A percentile compares a stretch with the other conserved stretches of the same genome.
phyloP scores from a whole-genome alignment of 2,797 vertebrate species.

The Salarias fasciatus region DNA sequence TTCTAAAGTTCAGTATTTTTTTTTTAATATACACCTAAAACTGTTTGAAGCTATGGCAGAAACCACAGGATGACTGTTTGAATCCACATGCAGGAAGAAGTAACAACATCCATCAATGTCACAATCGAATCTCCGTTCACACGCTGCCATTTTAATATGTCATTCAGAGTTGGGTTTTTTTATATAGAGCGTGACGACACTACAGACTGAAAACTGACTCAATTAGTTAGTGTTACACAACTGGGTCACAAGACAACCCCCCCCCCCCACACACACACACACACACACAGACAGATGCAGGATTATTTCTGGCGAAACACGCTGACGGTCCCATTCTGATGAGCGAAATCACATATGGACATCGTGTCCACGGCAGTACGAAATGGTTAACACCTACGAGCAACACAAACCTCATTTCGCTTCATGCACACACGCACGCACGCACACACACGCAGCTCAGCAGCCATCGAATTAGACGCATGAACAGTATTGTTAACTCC shows the following conservation, averaged over 20 bases:
- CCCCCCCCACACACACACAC: conserved; percentile 10
- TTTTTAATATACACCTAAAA: not conserved
- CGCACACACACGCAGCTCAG: conserved; percentile 47
- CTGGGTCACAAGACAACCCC: conserved; percentile 37
- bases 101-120: not conserved
- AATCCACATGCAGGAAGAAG: conserved; percentile 8
- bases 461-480: conserved; percentile 66
- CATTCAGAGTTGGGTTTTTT: not conserved
- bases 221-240: conserved; percentile 20
- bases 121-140: conserved; percentile 15
- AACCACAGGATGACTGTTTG: not conserved
- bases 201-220: conserved; percentile 3
- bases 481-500: conserved; percentile 69
- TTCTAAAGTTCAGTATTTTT: not conserved
- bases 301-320: conserved; percentile 11
- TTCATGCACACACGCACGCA: conserved; percentile 26
- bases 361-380: conserved; percentile 28
- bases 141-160: conserved; percentile 51
- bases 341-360: conserved; percentile 35
- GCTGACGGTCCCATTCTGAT: not conserved
- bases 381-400: conserved; percentile 59
- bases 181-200: conserved; percentile 14
- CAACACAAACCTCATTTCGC: conserved; percentile 38
- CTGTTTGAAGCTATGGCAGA: not conserved
- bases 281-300: conserved; percentile 32